Evolutionary conservation across 30 jellyfish, hydroid and myxozoan genomes (phyloP), one percentile per base, ranked within the genome.

Genomic region (Phacellophora camtschatica): DNA sequence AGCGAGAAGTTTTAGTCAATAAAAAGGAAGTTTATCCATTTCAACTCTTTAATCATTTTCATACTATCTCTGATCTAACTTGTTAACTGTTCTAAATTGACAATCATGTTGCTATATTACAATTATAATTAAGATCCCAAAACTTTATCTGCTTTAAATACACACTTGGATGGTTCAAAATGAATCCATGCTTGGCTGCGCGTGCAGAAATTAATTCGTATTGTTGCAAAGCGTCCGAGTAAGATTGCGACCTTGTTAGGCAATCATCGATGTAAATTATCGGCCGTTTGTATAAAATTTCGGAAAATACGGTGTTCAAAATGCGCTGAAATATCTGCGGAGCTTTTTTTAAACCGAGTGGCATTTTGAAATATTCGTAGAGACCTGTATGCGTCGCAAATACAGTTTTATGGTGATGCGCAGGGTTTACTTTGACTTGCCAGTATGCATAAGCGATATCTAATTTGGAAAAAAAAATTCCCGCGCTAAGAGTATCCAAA

Each of bases 261-360:
- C 87, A 37, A 59, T 75, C 88, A 16, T 75, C 79, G 56, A 72
- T 72, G 62, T 72, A 72, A 9, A 48, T 72, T n/a, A 71, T 71
- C 10, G 48, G 73, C 71, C 59, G 33, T 71, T 51, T 28, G 48
- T 71, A 34, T 28, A 42, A 29, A 43, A 42, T 15, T 32, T 50
- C 74, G 1, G 86, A 57, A 50, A 49, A 50, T 0, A 72, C 71
- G 1, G 30, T 72, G 62, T 50, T 50, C 45, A 56, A 13, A 8
- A 22, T 56, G 65, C 71, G 66, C 64, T 54, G 79, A 35, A 75
- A 56, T 0, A 54, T 35, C 63, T 33, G 79, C 9, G 88, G 78
- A 1, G 88, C 79, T 7, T 42, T 36, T 56, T 54, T 56, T 41
- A 61, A 20, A 0, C 88, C 78, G 57, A 75, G 57, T 13, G 88